Conservation (phyloP, 2,888 invertebrate species). For the Miltochrista miniata region DNA sequence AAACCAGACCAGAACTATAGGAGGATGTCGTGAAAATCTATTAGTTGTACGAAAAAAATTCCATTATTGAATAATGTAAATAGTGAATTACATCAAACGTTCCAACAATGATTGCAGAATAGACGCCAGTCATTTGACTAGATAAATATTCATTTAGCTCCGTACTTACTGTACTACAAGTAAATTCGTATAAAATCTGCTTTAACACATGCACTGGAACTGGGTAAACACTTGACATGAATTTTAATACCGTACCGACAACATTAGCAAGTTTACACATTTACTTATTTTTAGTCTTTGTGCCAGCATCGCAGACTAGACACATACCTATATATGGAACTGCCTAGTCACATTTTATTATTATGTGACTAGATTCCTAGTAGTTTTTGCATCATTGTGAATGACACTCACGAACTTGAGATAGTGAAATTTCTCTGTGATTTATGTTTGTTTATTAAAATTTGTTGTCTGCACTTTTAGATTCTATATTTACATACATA, state of each 20-base stretch:
- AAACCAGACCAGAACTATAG: too few relatives aligned
- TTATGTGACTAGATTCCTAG: constrained; percentile 42
- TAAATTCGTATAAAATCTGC: constrained; percentile 37
- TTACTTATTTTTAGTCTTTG: constrained; percentile 58
- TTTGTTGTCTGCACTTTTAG: too few relatives aligned
- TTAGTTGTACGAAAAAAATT: too few relatives aligned
- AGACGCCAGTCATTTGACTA: background rate
- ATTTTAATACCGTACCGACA: constrained; percentile 53
- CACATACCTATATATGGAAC: too few relatives aligned
- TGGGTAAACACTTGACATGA: constrained; percentile 59
- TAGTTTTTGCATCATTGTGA: constrained; percentile 52
- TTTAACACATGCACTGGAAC: constrained; percentile 49
- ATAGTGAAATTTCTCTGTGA: constrained; percentile 46
- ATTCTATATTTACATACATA: too few relatives aligned
- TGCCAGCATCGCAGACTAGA: constrained; percentile 22
- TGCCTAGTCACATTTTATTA: too few relatives aligned
- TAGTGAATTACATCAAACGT: background rate
- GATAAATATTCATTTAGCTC: constrained; percentile 1
- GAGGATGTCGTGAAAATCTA: too few relatives aligned
- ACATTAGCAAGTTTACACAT: constrained; percentile 65
- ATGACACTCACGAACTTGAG: constrained; percentile 45
- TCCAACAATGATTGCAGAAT: background rate
- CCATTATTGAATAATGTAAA: too few relatives aligned
- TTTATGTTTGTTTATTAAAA: constrained; percentile 4
- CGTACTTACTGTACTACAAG: constrained; percentile 6